These are phyloP conservation scores for Dallia pectoralis DNA, from an alignment of 2,797 vertebrate species.

Conservation along the genomic window DNA sequence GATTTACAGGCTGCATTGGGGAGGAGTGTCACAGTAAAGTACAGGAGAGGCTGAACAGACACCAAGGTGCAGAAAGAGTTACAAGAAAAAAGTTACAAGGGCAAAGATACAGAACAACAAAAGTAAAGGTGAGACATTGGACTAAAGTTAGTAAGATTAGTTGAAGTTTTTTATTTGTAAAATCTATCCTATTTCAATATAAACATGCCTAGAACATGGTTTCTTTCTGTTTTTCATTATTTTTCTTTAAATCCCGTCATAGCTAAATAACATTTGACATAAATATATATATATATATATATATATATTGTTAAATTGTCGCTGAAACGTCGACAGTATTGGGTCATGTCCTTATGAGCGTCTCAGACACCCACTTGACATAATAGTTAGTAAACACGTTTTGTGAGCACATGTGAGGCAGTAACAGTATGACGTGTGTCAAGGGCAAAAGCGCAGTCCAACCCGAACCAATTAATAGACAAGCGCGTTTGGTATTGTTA, in stretches of 20 bases:
- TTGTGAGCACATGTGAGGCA: neutral
- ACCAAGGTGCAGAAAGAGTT: conserved; percentile 40
- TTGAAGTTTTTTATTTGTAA: neutral
- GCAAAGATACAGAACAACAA: neutral
- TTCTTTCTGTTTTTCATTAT: neutral
- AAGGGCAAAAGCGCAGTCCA: too few relatives aligned
- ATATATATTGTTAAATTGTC: too few relatives aligned
- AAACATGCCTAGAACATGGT: conserved; percentile 19
- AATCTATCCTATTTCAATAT: neutral
- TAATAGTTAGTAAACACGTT: neutral
- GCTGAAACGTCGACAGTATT: too few relatives aligned
- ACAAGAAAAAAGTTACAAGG: conserved; percentile 18
- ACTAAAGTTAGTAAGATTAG: conserved; percentile 50
- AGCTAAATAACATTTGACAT: neutral
- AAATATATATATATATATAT: too few relatives aligned
- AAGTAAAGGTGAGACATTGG: conserved; percentile 16
- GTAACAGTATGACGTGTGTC: neutral
- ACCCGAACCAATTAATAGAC: too few relatives aligned
- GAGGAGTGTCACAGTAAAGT: conserved; percentile 63
- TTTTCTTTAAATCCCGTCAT: neutral
- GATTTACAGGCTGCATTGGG: conserved; percentile 51
- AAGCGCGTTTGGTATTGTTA: too few relatives aligned
- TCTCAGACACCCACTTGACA: too few relatives aligned
- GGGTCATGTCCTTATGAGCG: too few relatives aligned
- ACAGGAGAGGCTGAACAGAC: conserved; percentile 69